Evolutionary conservation across 2,113 vertebrate genomes (phyloP).

Genomic region (Syngnathus scovelli): DNA sequence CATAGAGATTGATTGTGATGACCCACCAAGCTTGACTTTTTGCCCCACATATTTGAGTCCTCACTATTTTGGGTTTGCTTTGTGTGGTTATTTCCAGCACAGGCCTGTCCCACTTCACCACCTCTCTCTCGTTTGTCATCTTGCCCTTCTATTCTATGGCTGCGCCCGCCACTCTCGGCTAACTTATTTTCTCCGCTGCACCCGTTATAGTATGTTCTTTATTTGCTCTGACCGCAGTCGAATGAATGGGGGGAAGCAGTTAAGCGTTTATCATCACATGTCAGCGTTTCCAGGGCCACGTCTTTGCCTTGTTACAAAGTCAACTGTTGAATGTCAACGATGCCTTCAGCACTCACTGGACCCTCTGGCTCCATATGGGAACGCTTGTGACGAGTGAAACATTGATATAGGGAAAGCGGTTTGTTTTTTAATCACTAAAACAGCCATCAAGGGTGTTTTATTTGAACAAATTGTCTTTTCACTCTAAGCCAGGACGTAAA

Average conservation of each 20-base stretch:
- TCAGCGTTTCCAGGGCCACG: conserved; percentile 32
- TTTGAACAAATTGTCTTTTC: background rate
- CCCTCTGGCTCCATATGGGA: conserved; percentile 3
- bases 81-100: background rate
- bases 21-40: background rate
- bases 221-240: conserved; percentile 21
- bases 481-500: background rate
- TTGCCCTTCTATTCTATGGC: conserved; percentile 7
- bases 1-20: background rate
- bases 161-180: conserved; percentile 9
- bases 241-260: conserved; percentile 37
- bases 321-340: conserved; percentile 11
- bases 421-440: conserved; percentile 15
- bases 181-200: conserved; percentile 12
- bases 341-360: conserved; percentile 9
- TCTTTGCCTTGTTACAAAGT: conserved; percentile 18
- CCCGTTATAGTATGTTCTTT: conserved; percentile 4
- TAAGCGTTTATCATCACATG: conserved; percentile 28
- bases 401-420: conserved; percentile 11
- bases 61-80: background rate
- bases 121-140: conserved; percentile 26
- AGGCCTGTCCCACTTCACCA: background rate
- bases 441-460: conserved; percentile 5
- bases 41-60: background rate
- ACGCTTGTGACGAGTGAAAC: conserved; percentile 15